These are phyloP conservation scores for Hyposoter dolosus DNA, from an alignment of 2,888 invertebrate genomes.

Conservation along the genomic window DNA sequence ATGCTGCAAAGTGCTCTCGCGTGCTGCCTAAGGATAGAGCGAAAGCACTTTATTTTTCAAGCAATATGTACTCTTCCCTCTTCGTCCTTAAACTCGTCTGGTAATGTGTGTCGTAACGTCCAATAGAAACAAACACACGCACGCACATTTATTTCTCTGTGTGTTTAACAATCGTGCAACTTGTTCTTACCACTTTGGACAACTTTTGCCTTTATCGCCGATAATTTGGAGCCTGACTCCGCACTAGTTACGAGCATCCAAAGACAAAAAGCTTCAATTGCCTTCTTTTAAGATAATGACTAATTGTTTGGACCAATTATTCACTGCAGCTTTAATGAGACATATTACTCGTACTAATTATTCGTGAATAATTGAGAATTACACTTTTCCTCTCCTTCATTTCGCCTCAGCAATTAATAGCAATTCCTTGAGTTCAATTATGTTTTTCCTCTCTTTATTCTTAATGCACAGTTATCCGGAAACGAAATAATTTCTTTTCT, in stretches of 20 bases:
- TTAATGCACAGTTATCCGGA: not conserved
- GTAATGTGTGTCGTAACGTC: constrained; percentile 34
- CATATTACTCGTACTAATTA: not conserved
- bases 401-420: not conserved
- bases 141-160: not conserved
- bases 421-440: not conserved
- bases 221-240: constrained; percentile 1
- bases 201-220: not conserved
- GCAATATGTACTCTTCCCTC: constrained; percentile 30
- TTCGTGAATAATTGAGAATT: not conserved
- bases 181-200: not conserved
- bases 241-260: not conserved
- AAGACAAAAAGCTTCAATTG: not conserved
- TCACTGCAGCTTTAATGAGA: not conserved
- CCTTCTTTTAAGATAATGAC: not conserved
- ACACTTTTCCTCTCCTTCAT: not conserved
- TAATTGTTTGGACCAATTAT: not conserved
- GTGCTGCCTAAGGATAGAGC: constrained; percentile 18
- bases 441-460: not conserved
- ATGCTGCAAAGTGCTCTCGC: constrained; percentile 56
- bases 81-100: constrained; percentile 5
- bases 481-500: not conserved
- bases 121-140: constrained; percentile 1
- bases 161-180: not conserved
- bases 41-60: constrained; percentile 52